phyloP scores from a whole-genome alignment of 2,888 invertebrate species.

The Brachyptera putata region DNA sequence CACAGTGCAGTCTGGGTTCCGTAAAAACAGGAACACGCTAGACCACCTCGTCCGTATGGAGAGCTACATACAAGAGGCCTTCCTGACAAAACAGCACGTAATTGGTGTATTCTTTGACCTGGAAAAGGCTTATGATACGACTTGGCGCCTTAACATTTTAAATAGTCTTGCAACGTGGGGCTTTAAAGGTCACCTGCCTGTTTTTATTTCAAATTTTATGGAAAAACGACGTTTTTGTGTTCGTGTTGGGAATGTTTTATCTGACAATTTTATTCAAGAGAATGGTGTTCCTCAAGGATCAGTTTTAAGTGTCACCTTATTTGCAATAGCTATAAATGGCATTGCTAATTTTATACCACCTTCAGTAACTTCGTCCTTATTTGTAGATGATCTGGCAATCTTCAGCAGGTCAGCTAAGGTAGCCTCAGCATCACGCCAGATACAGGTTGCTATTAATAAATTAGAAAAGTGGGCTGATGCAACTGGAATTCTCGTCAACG shows the following conservation, averaged over 20 bases:
- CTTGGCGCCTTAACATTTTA: slow-evolving; percentile 31
- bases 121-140: no score
- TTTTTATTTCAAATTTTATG: slow-evolving; percentile 27
- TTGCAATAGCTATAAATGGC: slow-evolving; percentile 23
- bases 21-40: no score
- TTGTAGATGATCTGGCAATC: slow-evolving; percentile 20
- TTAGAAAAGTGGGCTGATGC: background rate
- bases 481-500: no score
- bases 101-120: no score
- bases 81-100: no score
- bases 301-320: slow-evolving; percentile 22
- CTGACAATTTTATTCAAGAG: no score
- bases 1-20: no score
- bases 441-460: slow-evolving; percentile 17
- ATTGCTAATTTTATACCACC: slow-evolving; percentile 6
- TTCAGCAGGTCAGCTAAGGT: background rate
- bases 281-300: no score
- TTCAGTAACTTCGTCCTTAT: slow-evolving; percentile 7
- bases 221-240: slow-evolving; percentile 14
- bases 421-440: background rate
- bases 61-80: slow-evolving; percentile 31
- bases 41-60: no score
- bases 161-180: slow-evolving; percentile 25
- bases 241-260: no score
- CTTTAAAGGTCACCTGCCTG: slow-evolving; percentile 29